Conservation (phyloP, 2,113 vertebrate species). For the Orthochromis indermauri region DNA sequence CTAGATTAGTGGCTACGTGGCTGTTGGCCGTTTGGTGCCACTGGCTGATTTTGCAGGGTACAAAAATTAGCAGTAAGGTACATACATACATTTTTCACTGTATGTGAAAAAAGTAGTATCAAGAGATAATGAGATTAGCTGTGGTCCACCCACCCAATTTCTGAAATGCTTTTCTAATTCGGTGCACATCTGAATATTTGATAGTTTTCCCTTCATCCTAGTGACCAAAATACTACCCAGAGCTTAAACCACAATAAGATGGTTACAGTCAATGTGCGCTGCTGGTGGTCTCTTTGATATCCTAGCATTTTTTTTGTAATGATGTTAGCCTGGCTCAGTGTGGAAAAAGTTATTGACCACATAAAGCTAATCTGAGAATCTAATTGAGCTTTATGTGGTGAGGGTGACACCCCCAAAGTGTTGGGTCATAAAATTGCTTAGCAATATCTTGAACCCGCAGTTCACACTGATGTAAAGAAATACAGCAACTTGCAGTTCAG, state of each 20-base stretch:
- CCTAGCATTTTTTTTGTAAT: neutral
- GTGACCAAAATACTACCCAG: neutral
- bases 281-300: neutral
- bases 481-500: neutral
- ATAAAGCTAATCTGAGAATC: neutral
- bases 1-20: neutral
- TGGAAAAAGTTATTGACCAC: neutral
- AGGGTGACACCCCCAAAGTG: neutral
- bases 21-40: neutral
- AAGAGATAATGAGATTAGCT: neutral
- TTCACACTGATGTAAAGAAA: neutral
- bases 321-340: neutral
- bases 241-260: neutral
- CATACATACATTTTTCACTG: neutral
- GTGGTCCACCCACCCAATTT: neutral
- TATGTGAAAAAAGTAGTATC: neutral
- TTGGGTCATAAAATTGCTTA: neutral
- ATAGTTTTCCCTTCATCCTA: neutral
- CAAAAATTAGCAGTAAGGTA: neutral
- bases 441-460: neutral
- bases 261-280: neutral
- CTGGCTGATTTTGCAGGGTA: neutral
- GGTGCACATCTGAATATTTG: neutral
- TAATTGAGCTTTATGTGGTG: neutral
- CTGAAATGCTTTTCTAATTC: neutral